Percentiles rank a stretch among this genome's conserved stretches.
phyloP scores from a whole-genome alignment of 1,140 invertebrate genomes.

The Drosophila sucinea region DNA sequence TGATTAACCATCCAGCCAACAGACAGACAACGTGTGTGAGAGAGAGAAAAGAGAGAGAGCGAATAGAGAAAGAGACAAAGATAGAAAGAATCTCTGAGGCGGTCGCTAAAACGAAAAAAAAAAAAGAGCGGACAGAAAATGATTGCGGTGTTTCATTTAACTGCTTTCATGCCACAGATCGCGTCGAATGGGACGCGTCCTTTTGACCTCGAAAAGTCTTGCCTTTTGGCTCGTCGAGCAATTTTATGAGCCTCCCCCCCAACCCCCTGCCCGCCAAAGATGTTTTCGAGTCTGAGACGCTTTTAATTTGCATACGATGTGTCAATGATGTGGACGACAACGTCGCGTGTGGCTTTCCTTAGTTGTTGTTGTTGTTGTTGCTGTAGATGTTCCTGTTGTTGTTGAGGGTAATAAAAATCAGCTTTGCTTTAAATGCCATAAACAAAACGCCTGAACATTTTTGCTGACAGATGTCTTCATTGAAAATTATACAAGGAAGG shows the following conservation, averaged over 20 bases:
- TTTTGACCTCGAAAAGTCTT: conserved; percentile 72
- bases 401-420: conserved; percentile 77
- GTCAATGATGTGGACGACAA: conserved; percentile 73
- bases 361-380: conserved; percentile 32
- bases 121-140: conserved; percentile 13
- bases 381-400: conserved; percentile 52
- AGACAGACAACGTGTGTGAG: not conserved
- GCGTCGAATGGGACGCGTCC: conserved; percentile 77
- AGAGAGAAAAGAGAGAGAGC: not conserved
- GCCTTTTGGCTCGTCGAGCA: conserved; percentile 6
- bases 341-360: conserved; percentile 72
- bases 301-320: conserved; percentile 82
- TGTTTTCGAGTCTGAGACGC: conserved; percentile 51
- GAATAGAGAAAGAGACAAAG: conserved; percentile 2
- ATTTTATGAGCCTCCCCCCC: conserved; percentile 37
- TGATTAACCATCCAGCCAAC: conserved; percentile 72
- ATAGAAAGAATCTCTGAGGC: conserved; percentile 36
- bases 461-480: conserved; percentile 83
- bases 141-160: conserved; percentile 76
- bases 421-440: conserved; percentile 80
- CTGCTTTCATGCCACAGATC: conserved; percentile 81
- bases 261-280: not conserved
- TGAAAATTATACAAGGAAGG: conserved; percentile 72
- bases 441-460: conserved; percentile 81
- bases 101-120: conserved; percentile 34